Evolutionary conservation across 1,140 invertebrate genomes (phyloP), one percentile per base, ranked within the genome.

Genomic region (Portunus trituberculatus): DNA sequence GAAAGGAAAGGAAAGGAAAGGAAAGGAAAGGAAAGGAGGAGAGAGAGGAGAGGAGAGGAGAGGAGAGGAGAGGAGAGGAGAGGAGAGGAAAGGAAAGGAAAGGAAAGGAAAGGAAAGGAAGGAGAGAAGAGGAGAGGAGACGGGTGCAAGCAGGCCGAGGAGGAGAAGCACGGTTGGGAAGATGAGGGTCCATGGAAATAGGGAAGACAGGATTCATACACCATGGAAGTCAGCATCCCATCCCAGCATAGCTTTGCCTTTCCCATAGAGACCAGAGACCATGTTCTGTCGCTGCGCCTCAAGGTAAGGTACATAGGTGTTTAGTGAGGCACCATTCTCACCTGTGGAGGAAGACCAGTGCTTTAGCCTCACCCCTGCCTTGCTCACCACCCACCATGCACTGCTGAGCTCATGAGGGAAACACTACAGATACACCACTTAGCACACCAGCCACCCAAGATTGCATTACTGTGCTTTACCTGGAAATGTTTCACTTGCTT

Each of bases 211-310:
- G 12, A n/a, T 48, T 94, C 29, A 94, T 31, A 94, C 93, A 39
- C 87, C n/a, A 84, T 87, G 91, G n/a, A 59, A 82, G 29, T n/a
- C 32, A 14, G 12, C 3, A 91, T 94, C 93, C 93, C 93, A 94
- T 16, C 93, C 93, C 67, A 94, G 88, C 93, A 94, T 94, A 29
- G n/a, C 88, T 48, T 94, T 94, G 88, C 93, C 93, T 84, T 94
- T 94, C 48, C 93, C 93, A 91, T 94, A 90, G 20, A 94, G 93
- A 10, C 93, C 93, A 52, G 52, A 91, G 25, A 94, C 93, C 88
- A 91, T 94, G n/a, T 94, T 94, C 28, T 91, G 88, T 52, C 91
- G 29, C 93, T 94, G 67, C n/a, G 20, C 82, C 76, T 94, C 93
- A 31, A 94, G 88, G 48, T 94, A 94, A 91, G 31, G 52, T 8